Evolutionary conservation across 2,888 invertebrate species (phyloP).

Genomic region (Cotesia congregata): DNA sequence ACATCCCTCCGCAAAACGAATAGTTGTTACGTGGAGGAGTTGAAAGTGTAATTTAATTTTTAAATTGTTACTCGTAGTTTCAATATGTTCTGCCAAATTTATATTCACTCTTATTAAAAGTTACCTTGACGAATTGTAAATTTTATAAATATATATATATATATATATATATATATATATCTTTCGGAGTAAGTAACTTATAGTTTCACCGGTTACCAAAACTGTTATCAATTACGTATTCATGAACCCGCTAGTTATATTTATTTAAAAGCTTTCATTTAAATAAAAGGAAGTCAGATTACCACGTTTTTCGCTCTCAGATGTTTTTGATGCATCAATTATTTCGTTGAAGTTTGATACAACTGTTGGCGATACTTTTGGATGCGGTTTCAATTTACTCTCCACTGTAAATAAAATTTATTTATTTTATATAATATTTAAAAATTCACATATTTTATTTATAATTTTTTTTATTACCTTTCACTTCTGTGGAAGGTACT

Average conservation of each 20-base stretch:
- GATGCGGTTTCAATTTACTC: conserved; percentile 57
- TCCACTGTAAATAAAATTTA: conserved; percentile 52
- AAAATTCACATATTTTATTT: conserved; percentile 13
- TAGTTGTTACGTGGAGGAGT: background rate
- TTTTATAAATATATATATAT: background rate
- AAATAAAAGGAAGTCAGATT: conserved; percentile 30
- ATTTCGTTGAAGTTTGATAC: conserved; percentile 59
- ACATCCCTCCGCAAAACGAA: background rate
- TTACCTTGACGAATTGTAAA: conserved; percentile 9
- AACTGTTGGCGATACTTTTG: conserved; percentile 56
- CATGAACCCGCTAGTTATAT: background rate
- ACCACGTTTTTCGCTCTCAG: conserved; percentile 58
- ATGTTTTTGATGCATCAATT: conserved; percentile 59
- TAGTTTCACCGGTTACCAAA: background rate
- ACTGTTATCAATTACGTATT: background rate
- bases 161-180: background rate
- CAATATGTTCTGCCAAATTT: conserved; percentile 7
- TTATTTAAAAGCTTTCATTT: background rate
- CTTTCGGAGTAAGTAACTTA: background rate
- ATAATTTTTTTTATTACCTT: conserved; percentile 51
- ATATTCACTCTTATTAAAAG: background rate
- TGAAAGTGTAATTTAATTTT: conserved; percentile 40
- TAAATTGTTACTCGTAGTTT: conserved; percentile 34
- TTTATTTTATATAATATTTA: conserved; percentile 12
- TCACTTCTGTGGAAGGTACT: conserved; percentile 50